A percentile compares a stretch with the other conserved stretches of the same genome.
phyloP scores from a whole-genome alignment of 1,140 invertebrate species.

The Cydia pomonella region DNA sequence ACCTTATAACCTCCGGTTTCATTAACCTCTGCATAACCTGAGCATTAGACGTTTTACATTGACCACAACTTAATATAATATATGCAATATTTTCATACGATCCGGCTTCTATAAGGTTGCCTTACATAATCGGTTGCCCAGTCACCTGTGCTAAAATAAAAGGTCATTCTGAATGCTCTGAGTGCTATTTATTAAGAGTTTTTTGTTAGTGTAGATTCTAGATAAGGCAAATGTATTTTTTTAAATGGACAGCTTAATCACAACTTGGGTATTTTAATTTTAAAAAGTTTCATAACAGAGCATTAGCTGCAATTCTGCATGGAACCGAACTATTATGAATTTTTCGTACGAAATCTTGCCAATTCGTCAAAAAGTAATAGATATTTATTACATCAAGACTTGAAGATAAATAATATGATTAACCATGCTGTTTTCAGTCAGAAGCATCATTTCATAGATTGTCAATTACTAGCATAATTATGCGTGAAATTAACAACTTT shows the following conservation, averaged over 20 bases:
- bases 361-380: too few species aligned
- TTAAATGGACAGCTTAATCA: background rate
- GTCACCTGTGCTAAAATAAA: constrained; percentile 4
- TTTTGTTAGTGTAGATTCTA: background rate
- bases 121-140: background rate
- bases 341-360: too few species aligned
- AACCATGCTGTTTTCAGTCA: too few species aligned
- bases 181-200: background rate
- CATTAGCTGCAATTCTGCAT: too few species aligned
- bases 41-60: background rate
- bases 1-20: background rate
- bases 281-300: background rate
- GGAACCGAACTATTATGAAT: too few species aligned
- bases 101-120: constrained; percentile 9
- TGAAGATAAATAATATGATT: too few species aligned
- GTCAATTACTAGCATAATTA: too few species aligned
- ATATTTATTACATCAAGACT: too few species aligned
- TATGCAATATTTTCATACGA: constrained; percentile 1
- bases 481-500: too few species aligned
- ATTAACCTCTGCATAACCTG: background rate
- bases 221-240: background rate
- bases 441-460: too few species aligned
- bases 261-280: background rate
- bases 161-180: background rate
- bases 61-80: background rate